phyloP scores from a whole-genome alignment of 2,113 vertebrate genomes.

The Hypanus sabinus region DNA sequence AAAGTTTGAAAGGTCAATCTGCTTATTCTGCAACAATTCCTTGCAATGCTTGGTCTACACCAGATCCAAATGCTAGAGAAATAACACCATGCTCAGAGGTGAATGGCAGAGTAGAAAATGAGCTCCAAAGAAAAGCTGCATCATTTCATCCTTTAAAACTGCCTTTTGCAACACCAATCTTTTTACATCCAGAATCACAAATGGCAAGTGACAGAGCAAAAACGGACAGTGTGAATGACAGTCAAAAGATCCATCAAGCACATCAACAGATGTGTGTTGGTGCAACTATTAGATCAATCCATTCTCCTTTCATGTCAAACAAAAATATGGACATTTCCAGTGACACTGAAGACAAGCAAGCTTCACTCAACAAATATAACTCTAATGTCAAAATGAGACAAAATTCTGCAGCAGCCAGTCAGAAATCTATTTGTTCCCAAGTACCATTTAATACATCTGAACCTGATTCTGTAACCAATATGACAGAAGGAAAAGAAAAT shows the following conservation, averaged over 20 bases:
- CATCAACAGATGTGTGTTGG: background rate
- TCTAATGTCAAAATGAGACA: slow-evolving; percentile 20
- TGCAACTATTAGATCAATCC: background rate
- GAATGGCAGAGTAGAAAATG: slow-evolving; percentile 51
- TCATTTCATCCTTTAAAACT: slow-evolving; percentile 50
- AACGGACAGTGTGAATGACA: background rate
- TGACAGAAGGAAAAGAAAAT: slow-evolving; percentile 43
- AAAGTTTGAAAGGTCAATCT: slow-evolving; percentile 35
- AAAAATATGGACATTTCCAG: background rate
- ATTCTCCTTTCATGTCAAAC: background rate
- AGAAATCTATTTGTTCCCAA: slow-evolving; percentile 41
- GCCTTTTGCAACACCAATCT: slow-evolving; percentile 47
- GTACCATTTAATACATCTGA: slow-evolving; percentile 4
- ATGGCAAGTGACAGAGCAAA: background rate
- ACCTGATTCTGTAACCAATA: slow-evolving; percentile 39
- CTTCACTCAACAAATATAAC: background rate
- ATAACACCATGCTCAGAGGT: slow-evolving; percentile 47
- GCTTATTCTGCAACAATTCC: slow-evolving; percentile 44
- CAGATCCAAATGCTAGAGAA: slow-evolving; percentile 46
- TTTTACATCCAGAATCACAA: slow-evolving; percentile 45
- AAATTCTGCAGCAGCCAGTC: slow-evolving; percentile 42
- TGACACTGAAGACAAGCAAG: background rate
- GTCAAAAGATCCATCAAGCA: background rate
- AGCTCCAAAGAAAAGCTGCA: slow-evolving; percentile 45
- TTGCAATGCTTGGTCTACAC: slow-evolving; percentile 47